phyloP scores from a whole-genome alignment of 2,797 vertebrate species.

The Hipposideros larvatus region DNA sequence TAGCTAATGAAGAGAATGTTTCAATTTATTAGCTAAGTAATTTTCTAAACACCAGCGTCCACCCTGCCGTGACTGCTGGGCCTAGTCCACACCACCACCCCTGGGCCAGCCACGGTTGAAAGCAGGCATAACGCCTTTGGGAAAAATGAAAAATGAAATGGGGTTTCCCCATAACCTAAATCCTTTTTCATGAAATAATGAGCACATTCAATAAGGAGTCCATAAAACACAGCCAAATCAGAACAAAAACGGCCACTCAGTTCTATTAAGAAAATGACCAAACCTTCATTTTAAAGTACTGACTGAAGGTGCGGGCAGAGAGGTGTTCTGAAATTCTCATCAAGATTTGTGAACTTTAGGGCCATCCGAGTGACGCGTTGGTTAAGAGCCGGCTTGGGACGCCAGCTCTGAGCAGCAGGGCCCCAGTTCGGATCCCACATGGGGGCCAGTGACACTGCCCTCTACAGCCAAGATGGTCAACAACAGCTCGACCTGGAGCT shows the following conservation, averaged over 20 bases:
- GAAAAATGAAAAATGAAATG: not conserved
- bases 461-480: no score
- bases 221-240: not conserved
- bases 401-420: no score
- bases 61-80: not conserved
- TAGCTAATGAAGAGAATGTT: not conserved
- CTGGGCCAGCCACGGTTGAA: accelerated
- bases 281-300: not conserved
- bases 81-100: no score
- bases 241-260: not conserved
- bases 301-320: not conserved
- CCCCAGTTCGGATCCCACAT: no score
- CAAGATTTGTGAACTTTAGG: not conserved
- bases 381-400: no score
- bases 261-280: not conserved
- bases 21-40: not conserved
- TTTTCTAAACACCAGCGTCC: not conserved
- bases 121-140: accelerated
- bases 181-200: not conserved
- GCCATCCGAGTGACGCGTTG: no score
- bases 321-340: not conserved
- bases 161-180: not conserved
- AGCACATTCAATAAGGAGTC: not conserved
- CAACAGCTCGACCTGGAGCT: no score
- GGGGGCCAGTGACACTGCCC: no score